Base-by-base conservation (phyloP, 2,113 vertebrate species). In the Sinocyclocheilus grahami region DNA sequence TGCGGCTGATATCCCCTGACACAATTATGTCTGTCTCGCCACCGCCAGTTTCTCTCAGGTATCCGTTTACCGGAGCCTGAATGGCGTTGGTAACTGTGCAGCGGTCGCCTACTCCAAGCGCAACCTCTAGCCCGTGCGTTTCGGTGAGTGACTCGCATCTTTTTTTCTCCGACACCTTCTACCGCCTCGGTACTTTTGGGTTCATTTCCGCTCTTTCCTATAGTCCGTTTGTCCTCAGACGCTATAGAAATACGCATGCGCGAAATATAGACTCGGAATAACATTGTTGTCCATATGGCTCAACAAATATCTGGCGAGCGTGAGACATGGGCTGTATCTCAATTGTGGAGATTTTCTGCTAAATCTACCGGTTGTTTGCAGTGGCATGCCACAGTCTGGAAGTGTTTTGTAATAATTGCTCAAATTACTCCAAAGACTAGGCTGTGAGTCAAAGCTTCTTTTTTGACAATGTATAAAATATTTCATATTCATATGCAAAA, bases 81-180 rank as follows among this genome's bases (percentile, higher is more conserved):
- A 98, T 98, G 97, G 97, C 97, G 95, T 92, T 99, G 93, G 97
- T 99, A 86, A 98, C 97, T 86, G 97, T 98, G 85, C 97, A 98
- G 95, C 96, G 97, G 89, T 98, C 97, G 82, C 97, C 97, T 84
- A 98, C 97, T 90, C 97, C 97, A 92, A 99, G 97, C 95, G 95
- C 96, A 86, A 96, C 96, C 91, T 98, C 97, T 93, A 99, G 97
- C 92, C 97, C 97, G 87, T 96, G 95, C 90, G 96, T 97, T 93
- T 99, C 97, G 94, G 97, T 98, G 92, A 98, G 97, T 79, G 77
- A 87, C 86, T 87, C 37, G 86, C 85, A 87, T 65, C 27, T 86
- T 92, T 91, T 58, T 86, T 90, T 88, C 27, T 62, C 24, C 85
- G 88, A 87, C 74, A 86, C 82, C 72, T 79, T 27, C 80, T 51